Evolutionary conservation across 2,113 vertebrate species (phyloP).

Genomic region (Myotis davidii): DNA sequence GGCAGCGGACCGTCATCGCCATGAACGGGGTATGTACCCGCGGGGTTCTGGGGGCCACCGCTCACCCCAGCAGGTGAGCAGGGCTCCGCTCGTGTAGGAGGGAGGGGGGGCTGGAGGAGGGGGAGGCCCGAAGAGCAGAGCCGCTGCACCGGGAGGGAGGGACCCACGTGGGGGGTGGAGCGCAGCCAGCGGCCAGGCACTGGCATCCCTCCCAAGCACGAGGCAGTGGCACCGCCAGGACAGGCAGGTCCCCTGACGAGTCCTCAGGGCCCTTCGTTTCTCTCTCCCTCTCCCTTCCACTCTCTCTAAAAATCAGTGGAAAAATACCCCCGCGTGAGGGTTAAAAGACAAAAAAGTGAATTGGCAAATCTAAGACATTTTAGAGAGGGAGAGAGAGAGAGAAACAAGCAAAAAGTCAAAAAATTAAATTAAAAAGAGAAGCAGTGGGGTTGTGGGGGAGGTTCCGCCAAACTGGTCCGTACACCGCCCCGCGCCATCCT

Average conservation of each 20-base stretch:
- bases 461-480: not conserved
- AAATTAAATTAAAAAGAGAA: not conserved
- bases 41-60: accelerated
- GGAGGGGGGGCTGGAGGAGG: not conserved
- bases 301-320: too few species aligned
- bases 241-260: not conserved
- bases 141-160: accelerated
- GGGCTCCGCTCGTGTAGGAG: accelerated
- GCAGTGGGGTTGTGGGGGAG: too few species aligned
- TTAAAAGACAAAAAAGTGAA: too few species aligned
- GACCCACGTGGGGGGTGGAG: too few species aligned
- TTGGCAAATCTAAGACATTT: too few species aligned
- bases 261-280: not conserved
- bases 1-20: conserved; percentile 95
- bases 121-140: not conserved
- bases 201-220: not conserved
- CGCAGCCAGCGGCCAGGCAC: not conserved
- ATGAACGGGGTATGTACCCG: conserved; percentile 95
- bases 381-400: too few species aligned
- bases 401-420: too few species aligned
- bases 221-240: not conserved
- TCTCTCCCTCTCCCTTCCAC: too few species aligned
- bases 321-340: too few species aligned
- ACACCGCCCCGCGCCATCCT: accelerated
- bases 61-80: not conserved